phyloP scores from a whole-genome alignment of 2,113 vertebrate genomes.

The Bos indicus region DNA sequence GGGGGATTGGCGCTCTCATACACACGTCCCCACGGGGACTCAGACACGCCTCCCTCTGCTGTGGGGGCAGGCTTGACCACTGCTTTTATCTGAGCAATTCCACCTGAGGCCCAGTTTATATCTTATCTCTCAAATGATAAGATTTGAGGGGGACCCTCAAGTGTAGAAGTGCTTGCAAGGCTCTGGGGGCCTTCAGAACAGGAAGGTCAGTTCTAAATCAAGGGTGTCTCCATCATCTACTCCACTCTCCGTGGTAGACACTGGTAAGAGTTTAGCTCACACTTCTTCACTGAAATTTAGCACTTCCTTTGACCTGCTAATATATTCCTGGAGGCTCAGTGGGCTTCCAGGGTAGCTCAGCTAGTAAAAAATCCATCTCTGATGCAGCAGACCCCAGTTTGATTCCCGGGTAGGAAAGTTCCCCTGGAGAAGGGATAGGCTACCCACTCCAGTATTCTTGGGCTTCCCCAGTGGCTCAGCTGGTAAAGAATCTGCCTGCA shows the following conservation, averaged over 20 bases:
- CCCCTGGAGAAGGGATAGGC: not conserved
- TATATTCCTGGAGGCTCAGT: not conserved
- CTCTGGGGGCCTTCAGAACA: not conserved
- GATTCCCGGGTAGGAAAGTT: not conserved
- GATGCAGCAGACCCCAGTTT: not conserved
- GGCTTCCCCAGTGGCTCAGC: not conserved
- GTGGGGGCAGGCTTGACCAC: not conserved
- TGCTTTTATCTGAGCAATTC: not conserved
- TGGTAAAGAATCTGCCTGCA: not conserved
- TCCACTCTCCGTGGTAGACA: not conserved
- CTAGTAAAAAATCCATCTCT: not conserved
- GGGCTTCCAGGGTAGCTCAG: not conserved
- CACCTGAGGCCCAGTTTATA: accelerated
- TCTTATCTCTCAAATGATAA: not conserved
- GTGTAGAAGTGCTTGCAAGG: not conserved
- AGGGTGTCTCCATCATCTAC: not conserved
- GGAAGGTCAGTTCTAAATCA: not conserved
- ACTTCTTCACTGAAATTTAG: not conserved
- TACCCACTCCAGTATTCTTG: not conserved
- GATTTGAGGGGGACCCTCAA: not conserved
- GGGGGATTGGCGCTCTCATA: accelerated
- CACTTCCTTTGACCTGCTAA: not conserved
- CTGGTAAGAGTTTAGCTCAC: not conserved
- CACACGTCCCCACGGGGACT: accelerated
- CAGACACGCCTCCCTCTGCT: accelerated